Evolutionary conservation across 2,888 invertebrate genomes (phyloP), one percentile per base, ranked within the genome.

Genomic region (Thelaira solivaga): DNA sequence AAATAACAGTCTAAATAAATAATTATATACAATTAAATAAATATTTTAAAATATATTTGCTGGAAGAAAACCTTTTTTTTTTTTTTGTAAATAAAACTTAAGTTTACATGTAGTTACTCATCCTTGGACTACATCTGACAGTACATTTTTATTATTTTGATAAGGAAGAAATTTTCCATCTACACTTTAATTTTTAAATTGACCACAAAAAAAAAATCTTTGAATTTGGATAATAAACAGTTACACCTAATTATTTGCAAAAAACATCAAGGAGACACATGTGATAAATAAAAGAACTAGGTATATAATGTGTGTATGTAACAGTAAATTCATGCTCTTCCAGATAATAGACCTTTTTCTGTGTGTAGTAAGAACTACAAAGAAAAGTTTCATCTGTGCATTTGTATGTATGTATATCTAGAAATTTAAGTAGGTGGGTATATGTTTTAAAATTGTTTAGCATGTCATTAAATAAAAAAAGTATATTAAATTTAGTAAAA

Each of bases 381-480:
- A 55, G 62, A 68, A 62, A 47, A 68, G 20, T 55, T 55, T 53
- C 8, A 47, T 26, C 10, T 13, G 1, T 49, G 7, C 5, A 11
- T 7, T 3, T n/a, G 24, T 18, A 10, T 4, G 11, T 61, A 1
- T 47, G 34, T 29, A 4, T 34, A n/a, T n/a, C n/a, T n/a, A n/a
- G n/a, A n/a, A n/a, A 10, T 34, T 29, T 29, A 22, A 13, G 34
- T 47, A 34, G 20, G 29, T 41, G 41, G 41, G 36, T 18, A 77
- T 68, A 77, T 64, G 55, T 68, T 64, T 68, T 68, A 22, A 78
- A 74, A 74, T 69, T 57, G 59, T 69, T 74, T 34, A 68, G 49
- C 68, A 73, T 68, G 49, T 69, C 69, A 74, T 78, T 77, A 51
- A 57, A 31, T 5, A 3, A 36, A 20, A 13, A n/a, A 16, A 49